Evolutionary conservation across 2,888 invertebrate species (phyloP), one percentile per base, ranked within the genome.

Genomic region (Ethmia dodecea): DNA sequence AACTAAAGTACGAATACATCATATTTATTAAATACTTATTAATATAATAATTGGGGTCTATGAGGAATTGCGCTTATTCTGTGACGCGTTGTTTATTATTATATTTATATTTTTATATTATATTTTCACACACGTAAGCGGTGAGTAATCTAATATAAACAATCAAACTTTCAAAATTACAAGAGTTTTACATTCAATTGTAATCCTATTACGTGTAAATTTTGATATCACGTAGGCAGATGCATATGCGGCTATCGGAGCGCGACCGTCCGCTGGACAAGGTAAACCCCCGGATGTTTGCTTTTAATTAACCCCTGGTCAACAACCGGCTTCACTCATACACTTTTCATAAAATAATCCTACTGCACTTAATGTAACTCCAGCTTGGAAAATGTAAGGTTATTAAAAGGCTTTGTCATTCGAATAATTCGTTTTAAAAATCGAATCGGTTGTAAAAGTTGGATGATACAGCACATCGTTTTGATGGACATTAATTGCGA

Each of bases 301-400:
- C 68, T 72, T 84, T 83, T 78, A 79, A 84, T 84, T 81, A 84
- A 76, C 73, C 71, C 60, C 64, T 67, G 62, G 76, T 74, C 74
- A 77, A 81, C 77, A 76, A 52, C 55, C 62, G 60, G 67, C 60
- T 68, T 56, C 59, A 54, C 53, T 49, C 68, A 72, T 77, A 75
- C 69, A 77, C 67, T 78, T 76, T 81, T 80, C 75, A 79, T 78
- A 69, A 73, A 71, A 74, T 77, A 71, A 71, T 75, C 63, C 66
- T 60, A 62, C 28, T 28, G 14, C 14, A 28, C 14, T 28, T 28
- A 13, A 14, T 28, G 14, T 26, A 26, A 5, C 12, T 9, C 13
- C 11, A 11, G 6, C 9, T 28, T 28, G 8, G 14, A 14, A 4
- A 28, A 13, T 12, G 28, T 9, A 14, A 14, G 9, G 13, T 28